Conservation (phyloP, 2,113 vertebrate species). For the Tor tambroides region DNA sequence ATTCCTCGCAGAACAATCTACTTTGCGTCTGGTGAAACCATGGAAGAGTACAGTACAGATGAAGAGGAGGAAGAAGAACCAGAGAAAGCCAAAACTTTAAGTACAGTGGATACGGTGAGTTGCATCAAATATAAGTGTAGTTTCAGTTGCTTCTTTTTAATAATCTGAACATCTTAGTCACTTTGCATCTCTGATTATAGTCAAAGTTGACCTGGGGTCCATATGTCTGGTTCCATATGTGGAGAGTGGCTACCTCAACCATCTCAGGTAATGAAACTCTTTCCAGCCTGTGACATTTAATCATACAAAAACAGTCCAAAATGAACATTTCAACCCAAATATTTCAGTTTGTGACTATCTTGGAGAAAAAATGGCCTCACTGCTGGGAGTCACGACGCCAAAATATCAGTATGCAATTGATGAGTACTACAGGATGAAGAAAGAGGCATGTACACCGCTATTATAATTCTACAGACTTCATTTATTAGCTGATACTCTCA, state of each 20-base stretch:
- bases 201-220: conserved; percentile 94
- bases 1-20: conserved; percentile 91
- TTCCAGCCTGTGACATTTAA: not conserved
- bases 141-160: not conserved
- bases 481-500: not conserved
- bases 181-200: conserved; percentile 71
- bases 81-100: conserved; percentile 80
- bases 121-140: too few species aligned
- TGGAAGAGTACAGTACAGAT: conserved; percentile 98
- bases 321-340: not conserved
- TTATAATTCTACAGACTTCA: not conserved
- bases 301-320: not conserved
- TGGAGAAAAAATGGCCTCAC: conserved; percentile 92
- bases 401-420: conserved; percentile 99
- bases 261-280: conserved; percentile 80
- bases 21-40: conserved; percentile 96
- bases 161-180: not conserved
- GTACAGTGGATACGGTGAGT: conserved; percentile 84
- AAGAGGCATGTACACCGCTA: conserved; percentile 79
- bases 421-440: conserved; percentile 97
- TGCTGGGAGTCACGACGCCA: conserved; percentile 93
- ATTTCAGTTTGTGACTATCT: conserved; percentile 94
- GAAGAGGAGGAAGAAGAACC: conserved; percentile 85
- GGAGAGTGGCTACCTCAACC: conserved; percentile 91
- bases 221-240: conserved; percentile 97